phyloP scores from a whole-genome alignment of 2,113 vertebrate species.

The cattle (Bos taurus) region DNA sequence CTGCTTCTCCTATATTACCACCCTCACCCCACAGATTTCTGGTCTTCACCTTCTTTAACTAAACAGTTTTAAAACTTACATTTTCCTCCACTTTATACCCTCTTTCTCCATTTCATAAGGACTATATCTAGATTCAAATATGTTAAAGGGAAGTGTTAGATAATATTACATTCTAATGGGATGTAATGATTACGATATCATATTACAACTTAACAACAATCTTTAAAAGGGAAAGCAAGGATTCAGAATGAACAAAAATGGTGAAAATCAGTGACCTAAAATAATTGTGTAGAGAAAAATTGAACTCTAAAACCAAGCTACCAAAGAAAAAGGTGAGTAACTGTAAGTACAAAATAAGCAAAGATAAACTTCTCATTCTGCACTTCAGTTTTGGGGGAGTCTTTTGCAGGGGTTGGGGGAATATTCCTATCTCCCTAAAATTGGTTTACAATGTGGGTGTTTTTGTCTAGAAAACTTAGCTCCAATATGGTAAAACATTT shows the following conservation, averaged over 20 bases:
- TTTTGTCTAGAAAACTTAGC: not conserved
- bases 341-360: not conserved
- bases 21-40: not conserved
- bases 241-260: not conserved
- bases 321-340: not conserved
- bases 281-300: not conserved
- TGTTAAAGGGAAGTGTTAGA: not conserved
- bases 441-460: not conserved
- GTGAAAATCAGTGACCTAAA: not conserved
- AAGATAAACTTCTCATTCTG: not conserved
- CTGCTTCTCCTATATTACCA: not conserved
- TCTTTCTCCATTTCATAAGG: not conserved
- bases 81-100: not conserved
- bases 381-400: not conserved
- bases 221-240: not conserved
- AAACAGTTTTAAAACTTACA: not conserved
- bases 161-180: not conserved
- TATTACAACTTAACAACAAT: not conserved
- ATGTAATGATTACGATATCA: not conserved
- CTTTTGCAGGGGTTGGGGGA: not conserved
- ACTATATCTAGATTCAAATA: not conserved
- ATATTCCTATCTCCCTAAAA: not conserved
- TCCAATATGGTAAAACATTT: not conserved
- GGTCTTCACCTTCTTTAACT: not conserved
- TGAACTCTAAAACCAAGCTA: not conserved